Percentiles rank a stretch among this genome's conserved stretches.
These are phyloP conservation scores for Ispidina picta DNA, from an alignment of 2,797 vertebrate species.

Conservation along the genomic window DNA sequence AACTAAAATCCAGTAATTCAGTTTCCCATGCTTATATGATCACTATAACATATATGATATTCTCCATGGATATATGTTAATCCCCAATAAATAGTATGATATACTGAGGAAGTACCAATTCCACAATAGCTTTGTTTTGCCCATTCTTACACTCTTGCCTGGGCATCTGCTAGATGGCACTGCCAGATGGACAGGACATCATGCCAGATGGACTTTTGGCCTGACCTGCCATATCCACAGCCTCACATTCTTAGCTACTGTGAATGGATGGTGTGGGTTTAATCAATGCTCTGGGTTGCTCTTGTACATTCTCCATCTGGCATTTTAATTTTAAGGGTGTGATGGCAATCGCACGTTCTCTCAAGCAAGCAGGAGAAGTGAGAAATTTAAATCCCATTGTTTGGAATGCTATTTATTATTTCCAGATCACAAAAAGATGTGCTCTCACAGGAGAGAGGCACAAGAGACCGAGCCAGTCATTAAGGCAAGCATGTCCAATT, in stretches of 20 bases:
- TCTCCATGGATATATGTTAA: neutral
- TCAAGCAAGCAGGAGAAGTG: neutral
- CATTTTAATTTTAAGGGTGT: neutral
- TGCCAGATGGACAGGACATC: neutral
- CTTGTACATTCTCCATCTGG: neutral
- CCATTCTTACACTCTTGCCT: neutral
- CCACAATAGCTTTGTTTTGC: neutral
- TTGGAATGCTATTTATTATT: slow-evolving; percentile 21
- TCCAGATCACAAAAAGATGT: neutral
- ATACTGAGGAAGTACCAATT: neutral
- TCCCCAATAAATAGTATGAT: neutral
- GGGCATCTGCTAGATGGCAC: neutral
- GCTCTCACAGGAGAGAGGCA: neutral
- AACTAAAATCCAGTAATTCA: neutral
- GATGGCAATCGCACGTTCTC: neutral
- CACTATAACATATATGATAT: neutral
- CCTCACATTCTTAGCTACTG: neutral
- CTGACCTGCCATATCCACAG: neutral
- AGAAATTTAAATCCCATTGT: neutral
- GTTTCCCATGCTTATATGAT: neutral
- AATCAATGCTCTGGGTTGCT: neutral
- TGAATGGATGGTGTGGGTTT: neutral
- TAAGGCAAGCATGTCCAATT: neutral
- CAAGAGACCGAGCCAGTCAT: neutral
- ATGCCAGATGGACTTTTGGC: neutral